Evolutionary conservation across 2,113 vertebrate genomes (phyloP).

Genomic region (Pomatorhinus ruficollis): DNA sequence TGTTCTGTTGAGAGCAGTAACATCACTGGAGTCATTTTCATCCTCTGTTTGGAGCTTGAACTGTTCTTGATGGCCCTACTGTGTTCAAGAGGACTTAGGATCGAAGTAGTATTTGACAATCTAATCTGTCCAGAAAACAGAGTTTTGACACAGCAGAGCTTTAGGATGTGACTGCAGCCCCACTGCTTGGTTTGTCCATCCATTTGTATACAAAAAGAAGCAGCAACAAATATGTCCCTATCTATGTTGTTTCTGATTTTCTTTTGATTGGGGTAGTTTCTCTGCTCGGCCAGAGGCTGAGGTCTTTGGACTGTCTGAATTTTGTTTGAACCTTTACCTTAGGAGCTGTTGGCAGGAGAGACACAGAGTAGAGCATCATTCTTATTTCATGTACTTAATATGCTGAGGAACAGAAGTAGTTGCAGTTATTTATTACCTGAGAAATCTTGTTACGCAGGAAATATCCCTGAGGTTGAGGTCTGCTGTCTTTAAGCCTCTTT

Average conservation of each 20-base stretch:
- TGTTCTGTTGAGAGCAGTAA: not conserved
- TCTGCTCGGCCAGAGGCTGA: not conserved
- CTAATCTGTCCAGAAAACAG: not conserved
- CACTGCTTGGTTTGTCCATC: not conserved
- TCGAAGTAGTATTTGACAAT: not conserved
- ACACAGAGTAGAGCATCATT: not conserved
- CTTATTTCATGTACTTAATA: not conserved
- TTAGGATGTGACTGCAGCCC: not conserved
- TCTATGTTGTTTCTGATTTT: not conserved
- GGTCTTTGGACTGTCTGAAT: not conserved
- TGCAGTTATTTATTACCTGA: slow-evolving; percentile 18
- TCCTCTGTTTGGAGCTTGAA: not conserved
- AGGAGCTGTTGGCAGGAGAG: not conserved
- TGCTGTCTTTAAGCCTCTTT: slow-evolving; percentile 28
- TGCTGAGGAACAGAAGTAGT: not conserved
- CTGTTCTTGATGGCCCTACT: not conserved
- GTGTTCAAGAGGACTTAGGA: not conserved
- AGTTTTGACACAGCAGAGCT: not conserved
- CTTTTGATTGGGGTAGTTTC: not conserved
- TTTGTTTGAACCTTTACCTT: not conserved
- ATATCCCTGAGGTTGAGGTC: not conserved
- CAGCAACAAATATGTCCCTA: not conserved
- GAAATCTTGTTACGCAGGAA: not conserved
- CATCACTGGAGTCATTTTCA: not conserved
- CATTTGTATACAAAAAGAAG: not conserved